A percentile compares a stretch with the other conserved stretches of the same genome.
Conservation (phyloP, 2,113 vertebrate genomes). For the Eulacestoma nigropectus region DNA sequence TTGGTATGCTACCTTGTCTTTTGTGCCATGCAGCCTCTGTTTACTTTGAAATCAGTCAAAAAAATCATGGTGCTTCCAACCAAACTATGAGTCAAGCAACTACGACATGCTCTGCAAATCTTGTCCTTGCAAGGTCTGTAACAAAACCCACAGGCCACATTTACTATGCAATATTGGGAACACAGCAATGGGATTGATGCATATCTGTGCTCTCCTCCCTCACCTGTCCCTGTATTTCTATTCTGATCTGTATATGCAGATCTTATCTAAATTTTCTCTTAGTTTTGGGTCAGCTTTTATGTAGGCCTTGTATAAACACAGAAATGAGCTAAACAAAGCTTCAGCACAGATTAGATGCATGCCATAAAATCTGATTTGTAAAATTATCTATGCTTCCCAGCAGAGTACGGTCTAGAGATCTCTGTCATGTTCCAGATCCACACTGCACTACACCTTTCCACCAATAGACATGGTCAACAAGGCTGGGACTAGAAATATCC, state of each 20-base stretch:
- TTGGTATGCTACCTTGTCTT: not conserved
- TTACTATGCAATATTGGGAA: not conserved
- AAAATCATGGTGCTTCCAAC: not conserved
- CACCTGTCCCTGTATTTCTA: not conserved
- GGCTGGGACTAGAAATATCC: not conserved
- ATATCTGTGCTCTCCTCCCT: not conserved
- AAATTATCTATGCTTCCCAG: not conserved
- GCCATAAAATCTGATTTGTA: not conserved
- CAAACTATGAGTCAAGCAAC: not conserved
- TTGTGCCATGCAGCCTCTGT: not conserved
- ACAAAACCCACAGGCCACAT: not conserved
- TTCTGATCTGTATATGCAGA: not conserved
- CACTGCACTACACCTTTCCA: not conserved
- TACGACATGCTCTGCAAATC: not conserved
- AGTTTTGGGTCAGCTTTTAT: not conserved
- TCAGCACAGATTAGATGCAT: not conserved
- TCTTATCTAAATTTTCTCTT: not conserved
- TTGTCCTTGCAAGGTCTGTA: not conserved
- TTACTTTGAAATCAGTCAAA: not conserved
- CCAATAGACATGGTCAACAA: not conserved
- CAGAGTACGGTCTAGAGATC: not conserved
- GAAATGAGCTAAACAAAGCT: not conserved
- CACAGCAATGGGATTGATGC: not conserved
- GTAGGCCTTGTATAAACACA: not conserved
- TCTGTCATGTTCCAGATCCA: not conserved